Conservation (phyloP, 2,113 vertebrate species). For the Rana temporaria region DNA sequence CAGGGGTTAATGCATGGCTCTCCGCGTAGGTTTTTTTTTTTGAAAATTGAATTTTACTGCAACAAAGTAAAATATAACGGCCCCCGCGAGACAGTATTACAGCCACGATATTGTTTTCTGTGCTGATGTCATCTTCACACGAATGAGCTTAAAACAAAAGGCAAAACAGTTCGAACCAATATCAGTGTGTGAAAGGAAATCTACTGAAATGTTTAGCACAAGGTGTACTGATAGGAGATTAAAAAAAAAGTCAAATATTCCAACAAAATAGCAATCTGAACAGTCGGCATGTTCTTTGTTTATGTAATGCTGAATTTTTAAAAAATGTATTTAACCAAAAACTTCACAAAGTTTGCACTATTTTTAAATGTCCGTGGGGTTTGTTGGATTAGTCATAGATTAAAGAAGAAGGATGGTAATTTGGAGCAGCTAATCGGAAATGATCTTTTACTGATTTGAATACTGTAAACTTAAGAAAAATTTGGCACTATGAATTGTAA, state of each 20-base stretch:
- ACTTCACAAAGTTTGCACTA: too few species aligned
- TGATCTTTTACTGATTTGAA: too few species aligned
- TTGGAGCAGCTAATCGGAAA: too few species aligned
- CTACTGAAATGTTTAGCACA: conserved; percentile 89
- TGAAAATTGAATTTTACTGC: conserved; percentile 90
- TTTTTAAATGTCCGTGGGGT: too few species aligned
- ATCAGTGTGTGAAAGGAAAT: conserved; percentile 97
- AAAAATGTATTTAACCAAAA: too few species aligned
- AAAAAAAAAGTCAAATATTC: conserved; percentile 45
- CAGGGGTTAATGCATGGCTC: conserved; percentile 84
- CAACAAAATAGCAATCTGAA: conserved; percentile 27
- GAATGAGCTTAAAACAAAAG: conserved; percentile 91
- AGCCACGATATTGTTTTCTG: conserved; percentile 96
- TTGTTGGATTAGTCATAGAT: too few species aligned
- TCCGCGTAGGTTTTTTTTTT: conserved; percentile 81
- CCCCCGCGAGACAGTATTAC: conserved; percentile 93
- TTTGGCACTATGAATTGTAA: too few species aligned
- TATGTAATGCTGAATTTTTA: too few species aligned
- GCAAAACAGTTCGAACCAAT: conserved; percentile 93
- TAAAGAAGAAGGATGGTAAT: too few species aligned
- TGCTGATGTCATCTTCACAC: conserved; percentile 97
- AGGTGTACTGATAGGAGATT: conserved; percentile 83
- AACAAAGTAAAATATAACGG: conserved; percentile 93
- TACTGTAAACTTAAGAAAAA: too few species aligned
- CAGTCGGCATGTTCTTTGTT: too few species aligned